These are phyloP conservation scores for Falcaria lacertinaria DNA, from an alignment of 2,888 invertebrate genomes.

Conservation along the genomic window DNA sequence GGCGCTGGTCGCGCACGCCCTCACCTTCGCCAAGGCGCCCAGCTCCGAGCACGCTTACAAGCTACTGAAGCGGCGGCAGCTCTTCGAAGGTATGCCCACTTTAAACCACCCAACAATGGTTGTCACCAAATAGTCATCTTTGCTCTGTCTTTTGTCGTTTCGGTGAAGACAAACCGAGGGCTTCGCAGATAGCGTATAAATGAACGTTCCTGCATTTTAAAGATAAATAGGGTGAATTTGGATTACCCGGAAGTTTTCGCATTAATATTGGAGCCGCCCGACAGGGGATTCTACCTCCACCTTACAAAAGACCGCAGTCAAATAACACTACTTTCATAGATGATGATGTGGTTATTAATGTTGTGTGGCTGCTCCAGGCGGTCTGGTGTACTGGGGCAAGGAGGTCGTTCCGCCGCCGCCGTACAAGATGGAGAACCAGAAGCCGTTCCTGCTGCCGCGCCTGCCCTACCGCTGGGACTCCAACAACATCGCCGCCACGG, in stretches of 20 bases:
- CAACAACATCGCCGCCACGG: constrained; percentile 94
- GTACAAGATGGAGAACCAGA: constrained; percentile 93
- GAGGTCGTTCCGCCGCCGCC: constrained; percentile 89
- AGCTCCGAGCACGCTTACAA: constrained; percentile 90
- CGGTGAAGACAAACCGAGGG: too few species aligned
- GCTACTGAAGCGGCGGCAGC: constrained; percentile 82
- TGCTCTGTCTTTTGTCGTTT: too few species aligned
- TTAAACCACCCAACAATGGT: background rate
- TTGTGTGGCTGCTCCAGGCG: constrained; percentile 77
- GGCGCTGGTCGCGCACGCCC: constrained; percentile 93
- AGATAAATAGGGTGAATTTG: too few species aligned
- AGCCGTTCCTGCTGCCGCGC: constrained; percentile 92
- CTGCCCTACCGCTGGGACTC: constrained; percentile 93
- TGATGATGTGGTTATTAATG: too few species aligned
- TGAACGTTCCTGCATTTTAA: too few species aligned
- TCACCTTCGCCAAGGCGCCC: constrained; percentile 91
- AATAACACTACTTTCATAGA: too few species aligned
- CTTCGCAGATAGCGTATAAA: too few species aligned
- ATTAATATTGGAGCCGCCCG: too few species aligned
- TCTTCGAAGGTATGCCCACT: constrained; percentile 80
- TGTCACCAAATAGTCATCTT: too few species aligned
- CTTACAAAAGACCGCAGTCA: too few species aligned
- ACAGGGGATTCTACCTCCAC: too few species aligned
- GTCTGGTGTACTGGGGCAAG: constrained; percentile 92
- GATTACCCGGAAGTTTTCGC: too few species aligned